These are phyloP conservation scores for Chironex yamaguchii DNA, from an alignment of 30 jellyfish, hydroid and myxozoan genomes.

Conservation along the genomic window DNA sequence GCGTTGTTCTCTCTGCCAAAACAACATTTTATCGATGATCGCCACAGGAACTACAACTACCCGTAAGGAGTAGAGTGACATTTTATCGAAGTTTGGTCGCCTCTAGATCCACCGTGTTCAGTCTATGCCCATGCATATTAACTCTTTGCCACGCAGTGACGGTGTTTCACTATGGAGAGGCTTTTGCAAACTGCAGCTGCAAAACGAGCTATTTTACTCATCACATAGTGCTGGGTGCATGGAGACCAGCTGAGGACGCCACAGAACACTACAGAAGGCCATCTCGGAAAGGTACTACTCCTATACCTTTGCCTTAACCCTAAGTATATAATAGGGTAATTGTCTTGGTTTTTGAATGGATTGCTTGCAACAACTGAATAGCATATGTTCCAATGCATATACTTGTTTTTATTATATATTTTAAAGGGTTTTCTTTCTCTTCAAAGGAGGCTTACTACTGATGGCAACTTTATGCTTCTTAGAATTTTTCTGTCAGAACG, in stretches of 20 bases:
- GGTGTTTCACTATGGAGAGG: neutral
- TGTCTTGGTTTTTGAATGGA: too few relatives aligned
- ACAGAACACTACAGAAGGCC: neutral
- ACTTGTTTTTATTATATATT: too few relatives aligned
- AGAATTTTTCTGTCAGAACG: too few relatives aligned
- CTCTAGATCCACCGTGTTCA: neutral
- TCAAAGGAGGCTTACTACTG: too few relatives aligned
- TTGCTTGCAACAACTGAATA: too few relatives aligned
- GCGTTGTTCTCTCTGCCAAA: neutral
- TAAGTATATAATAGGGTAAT: too few relatives aligned
- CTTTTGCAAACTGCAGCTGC: neutral
- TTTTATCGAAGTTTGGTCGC: neutral
- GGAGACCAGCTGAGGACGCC: conserved; percentile 4
- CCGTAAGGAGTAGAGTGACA: neutral
- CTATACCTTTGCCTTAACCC: neutral
- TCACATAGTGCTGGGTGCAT: conserved; percentile 2
- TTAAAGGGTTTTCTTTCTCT: too few relatives aligned
- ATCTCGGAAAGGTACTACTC: neutral
- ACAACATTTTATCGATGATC: neutral
- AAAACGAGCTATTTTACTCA: neutral
- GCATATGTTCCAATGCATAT: too few relatives aligned
- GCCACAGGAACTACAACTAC: neutral
- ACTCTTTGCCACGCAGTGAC: neutral
- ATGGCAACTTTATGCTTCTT: too few relatives aligned
- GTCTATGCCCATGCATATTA: neutral